Evolutionary conservation across 2,888 invertebrate genomes (phyloP).

Genomic region (Parapristionchus giblindavisi): DNA sequence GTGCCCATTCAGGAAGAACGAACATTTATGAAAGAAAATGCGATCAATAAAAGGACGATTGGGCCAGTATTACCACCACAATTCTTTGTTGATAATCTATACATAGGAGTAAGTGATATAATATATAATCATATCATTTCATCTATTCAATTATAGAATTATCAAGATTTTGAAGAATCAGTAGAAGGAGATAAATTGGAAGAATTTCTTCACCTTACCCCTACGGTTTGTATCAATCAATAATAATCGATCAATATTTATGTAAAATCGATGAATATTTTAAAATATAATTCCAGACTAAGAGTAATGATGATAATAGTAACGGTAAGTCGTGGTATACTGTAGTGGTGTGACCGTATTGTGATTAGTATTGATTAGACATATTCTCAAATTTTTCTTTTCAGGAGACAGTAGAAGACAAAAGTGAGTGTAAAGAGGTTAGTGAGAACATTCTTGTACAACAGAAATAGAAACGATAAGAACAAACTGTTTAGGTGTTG

Average conservation of each 20-base stretch:
- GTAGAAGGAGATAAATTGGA: slow-evolving; percentile 30
- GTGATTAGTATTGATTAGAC: neutral
- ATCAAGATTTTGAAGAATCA: slow-evolving; percentile 35
- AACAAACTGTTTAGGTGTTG: neutral
- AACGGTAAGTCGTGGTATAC: neutral
- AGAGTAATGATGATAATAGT: neutral
- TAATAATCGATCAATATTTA: too few species aligned
- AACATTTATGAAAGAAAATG: slow-evolving; percentile 31
- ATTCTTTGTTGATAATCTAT: slow-evolving; percentile 29
- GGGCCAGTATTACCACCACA: slow-evolving; percentile 25
- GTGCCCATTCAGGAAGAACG: slow-evolving; percentile 15
- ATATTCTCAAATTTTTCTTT: too few species aligned
- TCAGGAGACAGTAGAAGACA: slow-evolving; percentile 2
- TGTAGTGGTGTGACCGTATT: neutral
- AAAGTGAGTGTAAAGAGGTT: neutral
- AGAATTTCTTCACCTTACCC: slow-evolving; percentile 19
- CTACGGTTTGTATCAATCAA: too few species aligned
- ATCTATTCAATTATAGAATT: slow-evolving; percentile 24
- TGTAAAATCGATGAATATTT: too few species aligned
- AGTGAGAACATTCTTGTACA: neutral
- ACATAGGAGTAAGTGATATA: slow-evolving; percentile 33
- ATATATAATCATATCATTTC: too few species aligned
- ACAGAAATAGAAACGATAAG: neutral
- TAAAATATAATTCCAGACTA: neutral
- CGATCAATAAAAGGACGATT: neutral